Conservation (phyloP, 2,797 vertebrate genomes). For the Amphiprion clarkii region DNA sequence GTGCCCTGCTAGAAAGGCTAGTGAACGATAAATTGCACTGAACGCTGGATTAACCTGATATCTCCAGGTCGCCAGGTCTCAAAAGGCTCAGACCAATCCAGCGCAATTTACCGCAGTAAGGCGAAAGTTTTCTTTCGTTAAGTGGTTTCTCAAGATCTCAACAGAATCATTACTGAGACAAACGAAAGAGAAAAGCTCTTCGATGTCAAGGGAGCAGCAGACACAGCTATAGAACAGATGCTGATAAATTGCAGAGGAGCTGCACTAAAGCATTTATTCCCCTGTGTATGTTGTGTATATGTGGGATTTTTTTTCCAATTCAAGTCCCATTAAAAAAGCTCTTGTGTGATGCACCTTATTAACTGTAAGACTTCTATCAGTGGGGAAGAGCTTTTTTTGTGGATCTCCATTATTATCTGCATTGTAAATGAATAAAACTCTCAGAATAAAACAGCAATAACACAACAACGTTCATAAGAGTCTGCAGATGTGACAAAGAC, state of each 20-base stretch:
- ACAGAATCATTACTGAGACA: slow-evolving; percentile 38
- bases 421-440: slow-evolving; percentile 14
- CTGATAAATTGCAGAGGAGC: slow-evolving; percentile 29
- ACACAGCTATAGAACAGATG: neutral
- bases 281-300: neutral
- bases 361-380: neutral
- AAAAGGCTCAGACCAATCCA: neutral
- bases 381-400: neutral
- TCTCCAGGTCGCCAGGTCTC: neutral
- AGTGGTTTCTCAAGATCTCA: slow-evolving; percentile 23
- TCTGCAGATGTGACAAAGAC: neutral
- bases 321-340: slow-evolving; percentile 2
- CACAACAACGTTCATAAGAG: neutral
- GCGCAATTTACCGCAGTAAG: slow-evolving; percentile 12
- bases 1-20: too few species aligned
- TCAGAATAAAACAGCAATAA: neutral
- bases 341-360: neutral
- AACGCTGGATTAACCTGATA: neutral
- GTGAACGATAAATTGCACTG: neutral
- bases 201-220: slow-evolving; percentile 14
- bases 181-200: slow-evolving; percentile 33
- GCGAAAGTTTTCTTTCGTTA: slow-evolving; percentile 12
- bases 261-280: slow-evolving; percentile 23
- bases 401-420: slow-evolving; percentile 3
- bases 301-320: neutral